Evolutionary conservation across 2,797 vertebrate genomes (phyloP).

Genomic region (Alauda arvensis): DNA sequence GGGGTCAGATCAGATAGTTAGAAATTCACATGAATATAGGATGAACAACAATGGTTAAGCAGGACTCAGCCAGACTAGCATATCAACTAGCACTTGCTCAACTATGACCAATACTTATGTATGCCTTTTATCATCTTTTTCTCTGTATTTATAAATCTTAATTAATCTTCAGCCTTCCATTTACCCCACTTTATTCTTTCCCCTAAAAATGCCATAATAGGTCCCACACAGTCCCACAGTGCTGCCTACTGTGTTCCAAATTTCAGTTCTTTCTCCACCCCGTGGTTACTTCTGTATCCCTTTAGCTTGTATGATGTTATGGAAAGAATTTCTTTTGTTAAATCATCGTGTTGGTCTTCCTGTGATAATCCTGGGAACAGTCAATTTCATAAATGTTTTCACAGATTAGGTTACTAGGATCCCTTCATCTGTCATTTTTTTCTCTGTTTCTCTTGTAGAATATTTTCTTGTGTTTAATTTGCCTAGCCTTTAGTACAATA

Average conservation of each 20-base stretch:
- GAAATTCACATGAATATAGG: background rate
- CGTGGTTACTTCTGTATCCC: accelerated
- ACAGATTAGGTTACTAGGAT: background rate
- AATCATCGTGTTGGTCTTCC: background rate
- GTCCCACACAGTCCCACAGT: background rate
- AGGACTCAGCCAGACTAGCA: background rate
- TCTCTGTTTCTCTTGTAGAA: background rate
- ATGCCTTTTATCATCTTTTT: background rate
- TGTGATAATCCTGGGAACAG: background rate
- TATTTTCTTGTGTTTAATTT: background rate
- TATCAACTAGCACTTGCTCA: background rate
- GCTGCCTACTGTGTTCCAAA: background rate
- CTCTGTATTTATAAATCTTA: background rate
- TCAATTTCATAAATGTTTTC: background rate
- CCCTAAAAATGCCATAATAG: background rate
- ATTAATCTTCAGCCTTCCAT: background rate
- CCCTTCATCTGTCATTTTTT: background rate
- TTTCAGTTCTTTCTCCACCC: background rate
- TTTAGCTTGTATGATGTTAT: background rate
- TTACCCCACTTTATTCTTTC: background rate
- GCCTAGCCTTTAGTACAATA: background rate
- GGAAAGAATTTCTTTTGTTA: background rate
- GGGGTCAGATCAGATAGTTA: background rate
- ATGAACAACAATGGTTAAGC: background rate
- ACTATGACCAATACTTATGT: background rate